Base-by-base conservation (phyloP, 2,113 vertebrate genomes). In the Pitta sordida region DNA sequence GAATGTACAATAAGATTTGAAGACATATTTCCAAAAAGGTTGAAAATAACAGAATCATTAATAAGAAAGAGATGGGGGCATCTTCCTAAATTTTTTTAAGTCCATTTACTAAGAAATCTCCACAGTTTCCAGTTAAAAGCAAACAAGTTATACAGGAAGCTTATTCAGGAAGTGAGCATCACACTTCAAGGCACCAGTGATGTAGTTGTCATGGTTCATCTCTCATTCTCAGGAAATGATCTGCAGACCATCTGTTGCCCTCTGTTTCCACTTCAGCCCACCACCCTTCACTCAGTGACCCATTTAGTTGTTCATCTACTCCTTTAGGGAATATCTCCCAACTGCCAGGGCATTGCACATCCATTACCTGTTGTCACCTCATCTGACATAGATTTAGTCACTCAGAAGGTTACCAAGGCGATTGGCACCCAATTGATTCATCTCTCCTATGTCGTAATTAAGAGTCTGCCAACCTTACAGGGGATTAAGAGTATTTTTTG, bases 351-450 rank as follows among this genome's bases (percentile, higher is more conserved):
- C 71, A 83, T 73, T 90, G 91, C 19, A 10, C 55, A 83, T 48
- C 68, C 59, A 80, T 80, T 79, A 75, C 59, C 39, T 90, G 46
- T 15, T 90, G 88, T 92, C 76, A 83, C 71, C 51, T 90, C 75
- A 49, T 81, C 48, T 70, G 86, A 83, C 83, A 69, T 7, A 37
- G 37, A 43, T 88, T 94, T 73, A 85, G 75, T 93, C 75, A 96
- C 82, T 46, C 68, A 77, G 71, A 70, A 80, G 34, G 20, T 48
- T 83, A 85, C 59, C 49, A 41, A 56, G 83, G 71, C 73, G 26
- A 88, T 15, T 65, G 79, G 83, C 83, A 90, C 59, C 37, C 86
- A 74, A 70, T 51, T 86, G 90, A 95, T 75, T 95, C 64, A 94
- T 44, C 77, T 70, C 83, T 65, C 49, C 70, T 5, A 1, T 6